These are phyloP conservation scores for Sternotherus odoratus DNA, from an alignment of 2,797 vertebrate species.

Conservation along the genomic window DNA sequence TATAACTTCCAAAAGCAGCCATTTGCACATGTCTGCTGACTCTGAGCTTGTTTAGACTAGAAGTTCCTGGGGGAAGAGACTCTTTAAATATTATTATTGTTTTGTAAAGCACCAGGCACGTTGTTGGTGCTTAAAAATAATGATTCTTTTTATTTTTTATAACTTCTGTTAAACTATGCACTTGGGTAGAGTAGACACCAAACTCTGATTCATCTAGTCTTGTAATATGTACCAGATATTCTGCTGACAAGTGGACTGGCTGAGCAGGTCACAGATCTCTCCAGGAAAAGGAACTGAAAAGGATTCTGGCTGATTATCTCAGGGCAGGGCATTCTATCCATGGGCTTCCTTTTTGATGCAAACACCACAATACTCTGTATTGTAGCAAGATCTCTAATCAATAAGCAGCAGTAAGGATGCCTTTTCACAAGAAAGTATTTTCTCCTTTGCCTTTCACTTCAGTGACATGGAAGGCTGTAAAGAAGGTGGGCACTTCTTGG, in stretches of 20 bases:
- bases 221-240: background rate
- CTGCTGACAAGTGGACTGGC: background rate
- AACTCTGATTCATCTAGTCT: background rate
- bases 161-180: fast-evolving
- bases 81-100: background rate
- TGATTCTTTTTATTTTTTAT: background rate
- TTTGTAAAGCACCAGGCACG: background rate
- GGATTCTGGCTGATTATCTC: fast-evolving
- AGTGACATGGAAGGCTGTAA: background rate
- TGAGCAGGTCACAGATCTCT: background rate
- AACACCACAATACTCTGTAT: fast-evolving
- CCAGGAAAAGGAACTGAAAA: background rate
- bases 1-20: background rate
- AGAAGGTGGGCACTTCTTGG: background rate
- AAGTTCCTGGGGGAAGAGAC: background rate
- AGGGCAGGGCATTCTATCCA: background rate
- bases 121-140: fast-evolving
- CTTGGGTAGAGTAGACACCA: background rate
- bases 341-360: background rate
- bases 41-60: background rate
- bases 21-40: background rate
- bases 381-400: background rate
- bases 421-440: background rate
- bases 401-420: background rate
- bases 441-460: background rate